Conservation (phyloP, 1,140 invertebrate species). For the Drosophila nigromelanica region DNA sequence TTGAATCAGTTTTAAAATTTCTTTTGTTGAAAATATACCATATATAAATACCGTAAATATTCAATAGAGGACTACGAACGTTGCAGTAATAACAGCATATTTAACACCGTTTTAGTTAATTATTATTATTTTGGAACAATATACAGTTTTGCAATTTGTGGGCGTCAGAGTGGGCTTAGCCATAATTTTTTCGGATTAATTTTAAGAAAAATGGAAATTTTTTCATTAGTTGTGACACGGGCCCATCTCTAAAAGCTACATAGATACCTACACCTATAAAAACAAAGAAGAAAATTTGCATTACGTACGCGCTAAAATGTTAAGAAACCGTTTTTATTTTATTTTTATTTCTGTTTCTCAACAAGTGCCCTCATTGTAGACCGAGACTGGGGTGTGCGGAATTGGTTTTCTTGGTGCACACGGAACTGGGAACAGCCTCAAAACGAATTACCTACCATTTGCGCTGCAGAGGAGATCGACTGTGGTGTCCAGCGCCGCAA, state of each 20-base stretch:
- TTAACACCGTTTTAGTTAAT: no score
- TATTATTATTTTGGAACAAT: no score
- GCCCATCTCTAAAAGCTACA: not conserved
- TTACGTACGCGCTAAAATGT: constrained; percentile 36
- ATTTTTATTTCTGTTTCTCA: constrained; percentile 18
- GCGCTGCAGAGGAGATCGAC: constrained; percentile 74
- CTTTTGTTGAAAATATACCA: no score
- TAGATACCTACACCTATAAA: constrained; percentile 10
- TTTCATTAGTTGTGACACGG: not conserved
- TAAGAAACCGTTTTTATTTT: constrained; percentile 24
- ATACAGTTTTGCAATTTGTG: no score
- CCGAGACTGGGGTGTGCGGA: constrained; percentile 11
- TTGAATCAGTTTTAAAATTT: no score
- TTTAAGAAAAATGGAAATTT: not conserved
- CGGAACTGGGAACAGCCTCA: constrained; percentile 71
- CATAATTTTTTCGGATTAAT: no score
- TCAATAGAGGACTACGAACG: no score
- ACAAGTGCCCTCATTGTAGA: constrained; percentile 38
- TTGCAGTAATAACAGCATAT: no score
- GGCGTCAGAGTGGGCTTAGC: no score
- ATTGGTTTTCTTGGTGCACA: constrained; percentile 16
- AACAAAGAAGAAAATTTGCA: constrained; percentile 21
- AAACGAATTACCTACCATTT: constrained; percentile 81
- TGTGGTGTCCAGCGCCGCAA: constrained; percentile 63
- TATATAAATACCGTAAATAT: no score